These are phyloP conservation scores for Cyclophora albipunctata DNA, from an alignment of 2,888 invertebrate genomes.

Conservation along the genomic window DNA sequence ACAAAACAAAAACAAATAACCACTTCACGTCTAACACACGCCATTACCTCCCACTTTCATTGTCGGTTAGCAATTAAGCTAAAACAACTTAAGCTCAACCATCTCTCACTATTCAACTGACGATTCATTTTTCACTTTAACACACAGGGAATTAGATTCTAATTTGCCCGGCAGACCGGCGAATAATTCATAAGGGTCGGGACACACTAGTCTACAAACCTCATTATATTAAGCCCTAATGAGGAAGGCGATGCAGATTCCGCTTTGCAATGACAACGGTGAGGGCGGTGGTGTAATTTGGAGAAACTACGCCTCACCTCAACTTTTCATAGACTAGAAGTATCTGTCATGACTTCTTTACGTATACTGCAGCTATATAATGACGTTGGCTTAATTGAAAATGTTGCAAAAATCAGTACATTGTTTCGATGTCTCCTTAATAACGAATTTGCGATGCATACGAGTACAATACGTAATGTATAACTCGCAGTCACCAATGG, in stretches of 20 bases:
- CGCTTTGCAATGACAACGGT: conserved; percentile 32
- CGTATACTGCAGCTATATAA: too few species aligned
- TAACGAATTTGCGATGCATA: too few species aligned
- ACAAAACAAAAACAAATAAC: too few species aligned
- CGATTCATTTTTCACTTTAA: conserved; percentile 7
- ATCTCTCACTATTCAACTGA: conserved; percentile 1
- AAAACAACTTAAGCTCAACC: conserved; percentile 6
- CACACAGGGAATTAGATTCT: conserved; percentile 10
- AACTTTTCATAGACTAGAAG: too few species aligned
- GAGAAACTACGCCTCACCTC: too few species aligned
- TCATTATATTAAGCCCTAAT: conserved; percentile 42
- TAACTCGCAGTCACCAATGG: too few species aligned
- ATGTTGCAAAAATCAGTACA: too few species aligned
- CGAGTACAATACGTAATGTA: too few species aligned
- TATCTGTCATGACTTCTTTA: too few species aligned
- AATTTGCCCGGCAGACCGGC: conserved; percentile 11
- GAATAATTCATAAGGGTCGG: conserved; percentile 32
- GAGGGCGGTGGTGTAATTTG: too few species aligned
- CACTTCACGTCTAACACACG: not conserved
- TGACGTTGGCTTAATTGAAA: too few species aligned
- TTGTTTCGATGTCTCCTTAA: too few species aligned
- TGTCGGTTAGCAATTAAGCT: conserved; percentile 8
- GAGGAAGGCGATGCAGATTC: conserved; percentile 41
- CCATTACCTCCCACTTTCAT: conserved; percentile 6
- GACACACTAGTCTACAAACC: conserved; percentile 32